Evolutionary conservation across 1,140 invertebrate genomes (phyloP), one percentile per base, ranked within the genome.

Genomic region (Caenorhabditis inopinata): DNA sequence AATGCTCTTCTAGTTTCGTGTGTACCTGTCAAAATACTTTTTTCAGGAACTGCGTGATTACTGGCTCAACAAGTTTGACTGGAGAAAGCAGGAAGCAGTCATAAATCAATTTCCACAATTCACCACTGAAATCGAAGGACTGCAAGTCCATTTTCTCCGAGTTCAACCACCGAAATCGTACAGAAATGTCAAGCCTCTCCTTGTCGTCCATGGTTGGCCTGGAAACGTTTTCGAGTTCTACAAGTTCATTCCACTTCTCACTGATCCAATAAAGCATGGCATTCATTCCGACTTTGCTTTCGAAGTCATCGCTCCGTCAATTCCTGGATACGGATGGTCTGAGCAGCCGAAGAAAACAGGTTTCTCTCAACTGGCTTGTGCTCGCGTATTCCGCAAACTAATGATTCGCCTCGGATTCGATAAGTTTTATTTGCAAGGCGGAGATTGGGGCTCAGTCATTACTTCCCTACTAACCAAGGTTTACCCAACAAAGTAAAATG

Each of bases 191-290:
- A 75, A 49, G 2, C 93, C 93, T 0, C 49, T 95, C 23, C 85
- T 96, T 0, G 25, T 96, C 1, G 84, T 94, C 4, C 94, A 96
- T 85, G 95, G 95, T 16, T 97, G 95, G 95, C 95, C 95, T 2
- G 94, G 94, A 0, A 94, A 93, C 0, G 90, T 96, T 2, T 90
- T 93, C 11, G 94, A 96, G 88, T 96, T 95, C 87, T 93, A 93
- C 82, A 93, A 94, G 85, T 90, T 94, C 1, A 92, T 93, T 53
- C 93, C 93, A 0, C 76, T 92, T 5, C 89, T 94, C 0, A 93
- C 91, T 0, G 74, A 91, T 90, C 1, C 89, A 91, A 14, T 89
- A 89, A 75, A 88, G 45, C 58, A 46, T 21, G 74, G 74, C 58
- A 49, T 80, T n/a, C 18, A 74, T 49, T 74, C 78, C 1, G 78